Percentiles rank a stretch among this genome's conserved stretches.
Evolutionary conservation across 2,888 invertebrate species (phyloP).

Genomic region (Salpingus planirostris): DNA sequence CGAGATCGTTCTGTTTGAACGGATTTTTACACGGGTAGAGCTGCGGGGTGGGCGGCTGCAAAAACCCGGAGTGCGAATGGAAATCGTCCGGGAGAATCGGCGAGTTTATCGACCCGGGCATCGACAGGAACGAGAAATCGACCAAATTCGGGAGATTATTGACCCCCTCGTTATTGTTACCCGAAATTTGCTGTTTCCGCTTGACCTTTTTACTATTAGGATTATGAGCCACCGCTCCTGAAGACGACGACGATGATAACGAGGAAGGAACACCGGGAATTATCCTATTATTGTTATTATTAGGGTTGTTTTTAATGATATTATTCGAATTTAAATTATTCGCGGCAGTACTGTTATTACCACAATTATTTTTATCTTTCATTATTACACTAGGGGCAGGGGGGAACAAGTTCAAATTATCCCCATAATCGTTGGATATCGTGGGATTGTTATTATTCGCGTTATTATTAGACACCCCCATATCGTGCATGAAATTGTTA

Average conservation of each 20-base stretch:
- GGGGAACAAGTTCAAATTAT: constrained; percentile 19
- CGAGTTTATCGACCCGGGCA: constrained; percentile 37
- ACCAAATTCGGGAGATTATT: constrained; percentile 29
- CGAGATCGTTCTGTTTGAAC: constrained; percentile 31
- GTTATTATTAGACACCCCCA: constrained; percentile 8
- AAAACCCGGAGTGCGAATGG: constrained; percentile 34
- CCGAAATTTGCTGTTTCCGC: too few species aligned
- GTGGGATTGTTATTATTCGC: background rate
- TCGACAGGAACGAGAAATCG: constrained; percentile 37
- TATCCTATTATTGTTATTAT: constrained; percentile 12
- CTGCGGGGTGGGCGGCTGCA: constrained; percentile 33
- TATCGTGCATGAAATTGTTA: constrained; percentile 30
- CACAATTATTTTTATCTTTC: too few species aligned
- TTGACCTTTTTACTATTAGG: constrained; percentile 25
- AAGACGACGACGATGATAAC: too few species aligned
- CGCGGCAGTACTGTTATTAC: too few species aligned
- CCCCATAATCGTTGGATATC: constrained; percentile 4
- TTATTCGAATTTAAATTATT: constrained; percentile 6
- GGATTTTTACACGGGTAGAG: constrained; percentile 39
- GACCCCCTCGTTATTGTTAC: constrained; percentile 21
- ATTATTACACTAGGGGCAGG: too few species aligned
- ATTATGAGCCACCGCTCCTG: constrained; percentile 3
- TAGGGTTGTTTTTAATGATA: constrained; percentile 18
- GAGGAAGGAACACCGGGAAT: constrained; percentile 8
- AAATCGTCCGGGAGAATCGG: constrained; percentile 41